Conservation (phyloP, 2,797 vertebrate genomes). For the Thripadectes ignobilis region DNA sequence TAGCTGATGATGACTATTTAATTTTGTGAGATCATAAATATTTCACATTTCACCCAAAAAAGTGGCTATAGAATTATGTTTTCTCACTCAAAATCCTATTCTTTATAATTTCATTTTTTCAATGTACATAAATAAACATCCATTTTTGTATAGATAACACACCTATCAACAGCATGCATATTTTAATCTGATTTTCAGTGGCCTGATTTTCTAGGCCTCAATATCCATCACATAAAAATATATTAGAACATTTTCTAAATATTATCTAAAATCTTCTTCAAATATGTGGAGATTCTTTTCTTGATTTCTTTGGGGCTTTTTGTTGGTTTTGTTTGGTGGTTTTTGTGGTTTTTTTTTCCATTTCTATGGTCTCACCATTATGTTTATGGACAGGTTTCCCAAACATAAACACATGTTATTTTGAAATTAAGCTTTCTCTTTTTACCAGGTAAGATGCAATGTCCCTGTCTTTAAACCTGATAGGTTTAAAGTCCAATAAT, state of each 20-base stretch:
- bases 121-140: not conserved
- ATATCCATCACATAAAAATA: not conserved
- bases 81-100: not conserved
- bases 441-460: accelerated
- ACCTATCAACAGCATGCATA: not conserved
- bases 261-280: not conserved
- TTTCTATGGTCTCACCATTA: not conserved
- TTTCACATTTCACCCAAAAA: not conserved
- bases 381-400: not conserved
- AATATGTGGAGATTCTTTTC: not conserved
- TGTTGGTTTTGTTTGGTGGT: not conserved
- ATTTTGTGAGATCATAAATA: not conserved
- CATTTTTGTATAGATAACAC: not conserved
- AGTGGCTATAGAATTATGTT: not conserved
- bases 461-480: not conserved
- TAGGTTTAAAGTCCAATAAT: not conserved
- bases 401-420: not conserved
- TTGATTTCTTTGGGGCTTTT: not conserved
- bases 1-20: not conserved
- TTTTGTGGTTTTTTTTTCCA: not conserved
- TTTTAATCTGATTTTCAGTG: not conserved
- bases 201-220: not conserved
- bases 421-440: not conserved
- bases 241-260: not conserved
- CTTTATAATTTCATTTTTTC: not conserved